phyloP scores from a whole-genome alignment of 35 echinoderm and acorn worm species.

The Strongylocentrotus purpuratus region DNA sequence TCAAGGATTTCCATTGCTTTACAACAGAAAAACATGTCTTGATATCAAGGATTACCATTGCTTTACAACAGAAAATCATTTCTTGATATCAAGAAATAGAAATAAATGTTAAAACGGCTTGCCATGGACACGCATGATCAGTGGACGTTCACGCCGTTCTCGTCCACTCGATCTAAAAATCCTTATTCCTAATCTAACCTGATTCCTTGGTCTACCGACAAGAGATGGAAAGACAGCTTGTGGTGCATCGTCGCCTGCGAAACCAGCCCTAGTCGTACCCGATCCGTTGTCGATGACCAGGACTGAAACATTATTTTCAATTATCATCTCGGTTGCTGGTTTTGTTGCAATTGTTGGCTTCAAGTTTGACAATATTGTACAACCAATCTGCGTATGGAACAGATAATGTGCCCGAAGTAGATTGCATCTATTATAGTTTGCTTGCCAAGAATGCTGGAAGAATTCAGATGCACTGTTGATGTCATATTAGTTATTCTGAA shows the following conservation, averaged over 20 bases:
- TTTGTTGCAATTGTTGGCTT: neutral
- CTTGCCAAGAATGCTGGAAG: neutral
- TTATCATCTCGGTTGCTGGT: neutral
- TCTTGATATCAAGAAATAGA: too few relatives aligned
- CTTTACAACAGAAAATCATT: too few relatives aligned
- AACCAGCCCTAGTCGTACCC: conserved; percentile 38
- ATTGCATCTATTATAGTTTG: too few relatives aligned
- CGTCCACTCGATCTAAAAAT: too few relatives aligned
- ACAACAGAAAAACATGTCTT: too few relatives aligned
- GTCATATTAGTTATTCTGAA: neutral
- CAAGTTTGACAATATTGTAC: neutral
- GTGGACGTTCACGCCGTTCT: too few relatives aligned
- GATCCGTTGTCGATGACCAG: conserved; percentile 61
- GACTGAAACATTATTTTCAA: neutral
- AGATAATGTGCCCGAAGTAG: neutral
- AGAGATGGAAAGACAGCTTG: conserved; percentile 53
- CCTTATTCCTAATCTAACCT: conserved; percentile 55
- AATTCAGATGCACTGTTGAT: neutral
- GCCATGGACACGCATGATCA: too few relatives aligned
- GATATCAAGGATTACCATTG: too few relatives aligned
- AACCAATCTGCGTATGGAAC: neutral
- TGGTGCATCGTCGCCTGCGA: conserved; percentile 55
- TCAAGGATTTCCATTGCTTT: too few relatives aligned
- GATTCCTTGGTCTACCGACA: conserved; percentile 35
- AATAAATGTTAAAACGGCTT: too few relatives aligned